A percentile compares a stretch with the other conserved stretches of the same genome.
Conservation (phyloP, 64 coral and sea anemone species). For the Trachythela sp. region DNA sequence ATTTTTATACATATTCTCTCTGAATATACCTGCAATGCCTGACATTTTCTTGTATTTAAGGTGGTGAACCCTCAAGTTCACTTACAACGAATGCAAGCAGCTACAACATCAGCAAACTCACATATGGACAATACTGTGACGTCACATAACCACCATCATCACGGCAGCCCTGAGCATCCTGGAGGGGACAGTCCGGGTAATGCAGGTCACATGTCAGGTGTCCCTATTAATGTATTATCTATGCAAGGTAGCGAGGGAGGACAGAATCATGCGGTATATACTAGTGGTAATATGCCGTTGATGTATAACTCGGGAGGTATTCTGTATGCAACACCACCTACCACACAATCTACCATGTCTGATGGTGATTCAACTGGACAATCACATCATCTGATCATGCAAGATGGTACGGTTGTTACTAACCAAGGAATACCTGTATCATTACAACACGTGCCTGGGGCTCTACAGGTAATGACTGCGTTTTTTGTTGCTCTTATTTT, state of each 20-base stretch:
- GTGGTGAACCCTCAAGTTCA: neutral
- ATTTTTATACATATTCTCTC: neutral
- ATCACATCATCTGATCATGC: neutral
- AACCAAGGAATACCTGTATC: conserved; percentile 16
- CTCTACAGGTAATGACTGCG: neutral
- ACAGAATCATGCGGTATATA: neutral
- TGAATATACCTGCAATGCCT: neutral
- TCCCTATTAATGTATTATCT: neutral
- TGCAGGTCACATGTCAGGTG: conserved; percentile 10
- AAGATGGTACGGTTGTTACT: neutral
- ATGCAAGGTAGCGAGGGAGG: conserved; percentile 1
- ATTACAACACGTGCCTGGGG: neutral
- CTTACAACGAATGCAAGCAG: conserved; percentile 16
- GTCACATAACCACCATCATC: neutral
- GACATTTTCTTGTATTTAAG: neutral
- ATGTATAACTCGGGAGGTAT: conserved; percentile 8
- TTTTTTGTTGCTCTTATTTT: neutral
- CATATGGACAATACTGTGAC: neutral
- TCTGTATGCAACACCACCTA: neutral
- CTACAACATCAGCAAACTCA: neutral
- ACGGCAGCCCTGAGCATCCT: neutral
- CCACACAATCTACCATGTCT: neutral
- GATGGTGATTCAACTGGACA: neutral
- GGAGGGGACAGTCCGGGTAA: neutral
- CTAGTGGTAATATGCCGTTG: neutral